Conservation (phyloP, 2,888 invertebrate genomes). For the Patella ulyssiponensis region DNA sequence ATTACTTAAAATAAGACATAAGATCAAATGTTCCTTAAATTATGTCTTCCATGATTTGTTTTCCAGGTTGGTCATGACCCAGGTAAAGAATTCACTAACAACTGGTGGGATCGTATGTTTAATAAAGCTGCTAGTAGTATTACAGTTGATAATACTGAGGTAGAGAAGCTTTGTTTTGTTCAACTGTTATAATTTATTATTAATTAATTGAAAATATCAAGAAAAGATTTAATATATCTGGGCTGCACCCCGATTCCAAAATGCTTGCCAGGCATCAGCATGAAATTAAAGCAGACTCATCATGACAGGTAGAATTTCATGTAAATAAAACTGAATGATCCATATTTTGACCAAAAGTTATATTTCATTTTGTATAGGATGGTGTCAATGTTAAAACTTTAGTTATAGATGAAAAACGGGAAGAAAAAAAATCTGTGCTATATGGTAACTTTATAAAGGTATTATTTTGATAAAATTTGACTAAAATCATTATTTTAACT, state of each 20-base stretch:
- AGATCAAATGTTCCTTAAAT: neutral
- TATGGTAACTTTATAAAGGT: slow-evolving; percentile 15
- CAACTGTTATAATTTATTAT: neutral
- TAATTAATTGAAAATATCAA: too few relatives aligned
- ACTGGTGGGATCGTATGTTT: slow-evolving; percentile 87
- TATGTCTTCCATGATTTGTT: neutral
- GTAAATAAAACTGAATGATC: too few relatives aligned
- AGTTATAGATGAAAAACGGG: neutral
- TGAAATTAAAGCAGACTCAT: too few relatives aligned
- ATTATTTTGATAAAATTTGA: neutral
- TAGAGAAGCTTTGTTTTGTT: neutral
- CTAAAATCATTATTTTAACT: too few relatives aligned
- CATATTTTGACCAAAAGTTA: neutral
- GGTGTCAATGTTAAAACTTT: neutral
- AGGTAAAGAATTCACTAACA: slow-evolving; percentile 81
- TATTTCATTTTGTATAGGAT: neutral
- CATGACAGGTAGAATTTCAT: too few relatives aligned
- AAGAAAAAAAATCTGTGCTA: slow-evolving; percentile 10
- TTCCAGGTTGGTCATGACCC: slow-evolving; percentile 80
- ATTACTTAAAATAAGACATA: too few relatives aligned
- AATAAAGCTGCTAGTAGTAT: slow-evolving; percentile 82
- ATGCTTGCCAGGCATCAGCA: too few relatives aligned
- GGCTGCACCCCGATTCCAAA: too few relatives aligned
- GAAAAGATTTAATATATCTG: too few relatives aligned
- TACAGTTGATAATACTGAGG: slow-evolving; percentile 37